Percentiles rank a stretch among this genome's conserved stretches.
Conservation (phyloP, 2,888 invertebrate species). For the Hirtodrosophila confusa region DNA sequence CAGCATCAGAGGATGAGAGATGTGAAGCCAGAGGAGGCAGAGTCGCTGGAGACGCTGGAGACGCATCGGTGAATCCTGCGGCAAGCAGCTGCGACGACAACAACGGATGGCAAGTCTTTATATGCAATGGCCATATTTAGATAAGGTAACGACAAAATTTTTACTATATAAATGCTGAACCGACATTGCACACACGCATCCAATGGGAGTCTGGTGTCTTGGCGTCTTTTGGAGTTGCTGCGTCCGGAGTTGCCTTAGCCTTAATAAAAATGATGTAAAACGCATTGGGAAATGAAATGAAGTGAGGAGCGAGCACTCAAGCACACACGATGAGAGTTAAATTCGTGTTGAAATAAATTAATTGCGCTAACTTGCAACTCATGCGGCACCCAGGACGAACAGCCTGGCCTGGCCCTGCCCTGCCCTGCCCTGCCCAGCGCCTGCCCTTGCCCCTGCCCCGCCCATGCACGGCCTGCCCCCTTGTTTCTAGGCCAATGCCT, state of each 20-base stretch:
- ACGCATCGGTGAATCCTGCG: slow-evolving; percentile 38
- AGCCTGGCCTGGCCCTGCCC: slow-evolving; percentile 13
- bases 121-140: slow-evolving; percentile 77
- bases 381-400: slow-evolving; percentile 62
- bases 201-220: background rate
- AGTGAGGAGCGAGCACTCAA: slow-evolving; percentile 56
- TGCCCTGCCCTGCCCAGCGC: background rate
- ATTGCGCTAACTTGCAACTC: slow-evolving; percentile 80
- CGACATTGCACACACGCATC: slow-evolving; percentile 23
- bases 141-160: slow-evolving; percentile 78
- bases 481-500: slow-evolving; percentile 51
- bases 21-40: background rate
- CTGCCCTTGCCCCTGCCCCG: slow-evolving; percentile 3
- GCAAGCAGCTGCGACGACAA: slow-evolving; percentile 51
- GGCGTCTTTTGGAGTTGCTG: slow-evolving; percentile 3
- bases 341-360: slow-evolving; percentile 80
- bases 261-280: slow-evolving; percentile 71
- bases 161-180: slow-evolving; percentile 59
- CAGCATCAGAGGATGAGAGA: slow-evolving; percentile 56
- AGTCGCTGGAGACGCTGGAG: background rate
- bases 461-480: slow-evolving; percentile 7
- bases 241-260: slow-evolving; percentile 11
- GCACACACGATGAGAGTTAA: slow-evolving; percentile 75
- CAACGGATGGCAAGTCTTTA: slow-evolving; percentile 64
- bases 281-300: slow-evolving; percentile 53